These are phyloP conservation scores for Anoplophora glabripennis DNA, from an alignment of 1,140 invertebrate genomes.

Conservation along the genomic window DNA sequence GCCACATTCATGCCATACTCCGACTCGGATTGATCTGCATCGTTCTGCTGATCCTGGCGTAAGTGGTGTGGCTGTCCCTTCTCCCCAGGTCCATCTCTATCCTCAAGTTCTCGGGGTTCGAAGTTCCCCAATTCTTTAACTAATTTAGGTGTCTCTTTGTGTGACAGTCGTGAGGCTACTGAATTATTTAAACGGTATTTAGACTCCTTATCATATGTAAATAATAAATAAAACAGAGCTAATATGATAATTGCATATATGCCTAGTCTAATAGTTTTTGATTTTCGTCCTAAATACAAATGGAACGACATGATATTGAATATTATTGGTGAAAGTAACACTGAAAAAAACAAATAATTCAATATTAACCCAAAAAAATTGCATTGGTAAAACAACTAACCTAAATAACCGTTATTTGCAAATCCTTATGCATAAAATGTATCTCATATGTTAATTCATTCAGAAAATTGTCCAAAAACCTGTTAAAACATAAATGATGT, in stretches of 20 bases:
- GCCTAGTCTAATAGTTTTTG: constrained; percentile 46
- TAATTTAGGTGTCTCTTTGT: constrained; percentile 35
- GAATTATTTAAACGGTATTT: constrained; percentile 20
- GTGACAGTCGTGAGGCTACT: constrained; percentile 9
- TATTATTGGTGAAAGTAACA: background rate
- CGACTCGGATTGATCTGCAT: constrained; percentile 66
- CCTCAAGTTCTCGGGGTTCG: constrained; percentile 61
- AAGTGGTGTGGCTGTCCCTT: constrained; percentile 74
- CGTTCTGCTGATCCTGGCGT: constrained; percentile 71
- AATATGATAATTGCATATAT: constrained; percentile 43
- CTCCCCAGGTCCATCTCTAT: constrained; percentile 78
- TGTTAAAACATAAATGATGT: background rate
- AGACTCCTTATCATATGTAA: constrained; percentile 47
- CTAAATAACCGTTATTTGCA: no score
- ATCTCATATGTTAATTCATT: background rate
- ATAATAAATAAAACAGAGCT: constrained; percentile 49
- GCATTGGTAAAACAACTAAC: no score
- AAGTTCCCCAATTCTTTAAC: constrained; percentile 59
- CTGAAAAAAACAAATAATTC: background rate
- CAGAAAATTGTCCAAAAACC: background rate
- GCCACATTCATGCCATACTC: constrained; percentile 98
- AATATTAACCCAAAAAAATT: background rate
- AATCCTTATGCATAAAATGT: background rate
- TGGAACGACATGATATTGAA: constrained; percentile 1
- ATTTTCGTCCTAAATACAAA: constrained; percentile 38